Base-by-base conservation (phyloP, 2,888 invertebrate species). In the Chydorus sphaericus region DNA sequence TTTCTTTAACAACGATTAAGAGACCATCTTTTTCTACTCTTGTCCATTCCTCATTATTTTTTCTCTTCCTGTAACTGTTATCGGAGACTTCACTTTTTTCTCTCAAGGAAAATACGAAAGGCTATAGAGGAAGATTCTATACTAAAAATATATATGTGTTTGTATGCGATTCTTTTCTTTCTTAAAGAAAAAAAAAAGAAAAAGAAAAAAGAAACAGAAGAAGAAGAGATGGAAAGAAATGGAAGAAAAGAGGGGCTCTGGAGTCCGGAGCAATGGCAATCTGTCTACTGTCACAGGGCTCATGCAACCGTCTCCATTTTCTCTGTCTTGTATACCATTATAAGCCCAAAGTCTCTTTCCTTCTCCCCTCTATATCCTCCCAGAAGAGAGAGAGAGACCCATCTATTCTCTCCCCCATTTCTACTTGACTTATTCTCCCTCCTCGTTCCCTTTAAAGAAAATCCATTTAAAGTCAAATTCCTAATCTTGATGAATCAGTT, bases 251-350 rank as follows among this genome's bases (percentile, higher is more conserved):
- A 44, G 23, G 26, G 26, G 28, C 26, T 26, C 26, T 26, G 26
- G 28, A 44, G 44, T 44, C 44, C 23, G 16, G 16, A 44, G 44
- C 44, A 44, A 44, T 44, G 44, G 44, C 44, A 44, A 44, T 44
- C 44, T 44, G 44, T 44, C 44, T 44, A 44, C 44, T 44, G 44
- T 44, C 44, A 44, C 44, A 44, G 44, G 44, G 44, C 44, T 44
- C 44, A 44, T 44, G 44, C 44, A 44, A 44, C 44, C 44, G 44
- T 44, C 44, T 44, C 44, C 44, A 44, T 44, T 44, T 44, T 44
- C 44, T 44, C 44, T 44, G 44, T 44, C 44, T 44, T 44, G 44
- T 44, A 44, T 44, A 44, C 44, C 44, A 44, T 44, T 44, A 44
- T 44, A 44, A 44, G 44, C 44, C 44, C 44, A 23, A 39, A 39